Percentiles rank a stretch among this genome's conserved stretches.
These are phyloP conservation scores for Bhutanitis thaidina DNA, from an alignment of 2,888 invertebrate species.

Conservation along the genomic window DNA sequence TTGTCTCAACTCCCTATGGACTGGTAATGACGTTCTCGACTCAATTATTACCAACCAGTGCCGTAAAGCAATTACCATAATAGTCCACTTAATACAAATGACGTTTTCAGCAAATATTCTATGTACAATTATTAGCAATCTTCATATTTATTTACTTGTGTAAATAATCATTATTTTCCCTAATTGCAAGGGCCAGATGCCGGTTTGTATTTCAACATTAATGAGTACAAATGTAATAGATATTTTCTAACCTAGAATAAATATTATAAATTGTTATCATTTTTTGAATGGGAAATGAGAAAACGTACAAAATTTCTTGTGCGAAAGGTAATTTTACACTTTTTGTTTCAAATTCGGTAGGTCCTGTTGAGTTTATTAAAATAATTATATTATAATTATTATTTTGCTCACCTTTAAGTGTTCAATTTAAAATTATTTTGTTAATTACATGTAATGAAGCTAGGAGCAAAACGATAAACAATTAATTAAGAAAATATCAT, in stretches of 20 bases:
- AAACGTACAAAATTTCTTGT: constrained; percentile 14
- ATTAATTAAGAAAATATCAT: too few species aligned
- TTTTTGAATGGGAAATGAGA: constrained; percentile 38
- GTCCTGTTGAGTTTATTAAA: too few species aligned
- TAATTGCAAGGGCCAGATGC: constrained; percentile 63
- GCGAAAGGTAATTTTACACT: too few species aligned
- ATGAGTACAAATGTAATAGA: constrained; percentile 75
- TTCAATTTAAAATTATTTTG: too few species aligned
- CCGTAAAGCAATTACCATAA: constrained; percentile 67
- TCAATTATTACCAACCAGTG: constrained; percentile 47
- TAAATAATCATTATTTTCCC: constrained; percentile 70
- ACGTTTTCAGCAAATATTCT: constrained; percentile 55
- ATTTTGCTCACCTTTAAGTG: too few species aligned
- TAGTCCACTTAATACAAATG: constrained; percentile 59
- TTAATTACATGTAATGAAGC: too few species aligned
- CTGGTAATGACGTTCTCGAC: constrained; percentile 47
- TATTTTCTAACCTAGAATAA: constrained; percentile 66
- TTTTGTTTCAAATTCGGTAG: too few species aligned
- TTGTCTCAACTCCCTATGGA: constrained; percentile 34
- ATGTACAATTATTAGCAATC: constrained; percentile 55
- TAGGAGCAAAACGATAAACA: too few species aligned
- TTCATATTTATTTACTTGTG: constrained; percentile 47
- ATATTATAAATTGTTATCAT: constrained; percentile 50
- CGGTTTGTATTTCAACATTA: constrained; percentile 60
- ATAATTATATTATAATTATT: too few species aligned